Evolutionary conservation across 2,113 vertebrate genomes (phyloP).

Genomic region (Oxyura jamaicensis): DNA sequence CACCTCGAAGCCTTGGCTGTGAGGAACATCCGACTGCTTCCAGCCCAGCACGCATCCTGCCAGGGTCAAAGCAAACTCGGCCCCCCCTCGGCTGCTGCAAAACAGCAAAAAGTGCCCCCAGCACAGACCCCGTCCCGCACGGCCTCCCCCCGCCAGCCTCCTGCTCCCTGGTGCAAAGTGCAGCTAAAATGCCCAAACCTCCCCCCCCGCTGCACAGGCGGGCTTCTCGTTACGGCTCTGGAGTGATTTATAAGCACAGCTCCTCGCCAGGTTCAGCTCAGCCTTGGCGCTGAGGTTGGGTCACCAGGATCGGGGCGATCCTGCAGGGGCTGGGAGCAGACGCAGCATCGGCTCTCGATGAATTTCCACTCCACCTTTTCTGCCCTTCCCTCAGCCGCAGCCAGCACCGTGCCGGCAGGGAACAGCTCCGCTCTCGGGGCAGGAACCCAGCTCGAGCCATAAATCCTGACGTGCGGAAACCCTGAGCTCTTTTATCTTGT

Average conservation of each 20-base stretch:
- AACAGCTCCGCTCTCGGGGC: background rate
- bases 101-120: too few relatives aligned
- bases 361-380: background rate
- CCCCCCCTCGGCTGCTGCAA: background rate
- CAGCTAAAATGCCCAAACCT: background rate
- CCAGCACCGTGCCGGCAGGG: background rate
- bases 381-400: background rate
- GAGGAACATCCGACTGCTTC: background rate
- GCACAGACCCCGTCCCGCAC: background rate
- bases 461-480: background rate
- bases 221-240: background rate
- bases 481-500: background rate
- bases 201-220: background rate
- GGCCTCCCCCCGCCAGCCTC: too few relatives aligned
- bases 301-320: background rate
- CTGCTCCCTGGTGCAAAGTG: too few relatives aligned
- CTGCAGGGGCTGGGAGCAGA: background rate
- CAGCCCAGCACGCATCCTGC: background rate
- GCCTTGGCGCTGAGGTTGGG: background rate
- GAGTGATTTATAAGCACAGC: background rate
- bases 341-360: background rate
- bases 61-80: fast-evolving
- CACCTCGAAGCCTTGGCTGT: fast-evolving
- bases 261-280: background rate
- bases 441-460: background rate